These are phyloP conservation scores for Brachystomella parvula DNA, from an alignment of 1,140 invertebrate genomes.

Conservation along the genomic window DNA sequence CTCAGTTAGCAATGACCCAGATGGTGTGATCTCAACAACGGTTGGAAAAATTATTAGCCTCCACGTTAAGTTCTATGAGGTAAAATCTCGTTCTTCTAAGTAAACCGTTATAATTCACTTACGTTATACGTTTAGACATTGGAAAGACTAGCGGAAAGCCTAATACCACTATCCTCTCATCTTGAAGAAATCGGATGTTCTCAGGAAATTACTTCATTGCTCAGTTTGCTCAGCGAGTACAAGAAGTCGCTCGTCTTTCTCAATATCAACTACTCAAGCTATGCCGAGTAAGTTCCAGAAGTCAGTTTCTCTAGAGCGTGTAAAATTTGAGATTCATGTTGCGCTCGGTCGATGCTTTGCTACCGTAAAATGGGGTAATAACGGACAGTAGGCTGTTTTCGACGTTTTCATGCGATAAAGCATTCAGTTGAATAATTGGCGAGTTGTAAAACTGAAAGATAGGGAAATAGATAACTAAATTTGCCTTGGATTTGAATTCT, in stretches of 20 bases:
- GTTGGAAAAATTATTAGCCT: not conserved
- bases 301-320: not conserved
- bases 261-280: not conserved
- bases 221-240: not conserved
- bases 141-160: not conserved
- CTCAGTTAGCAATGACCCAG: not conserved
- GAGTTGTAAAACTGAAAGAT: too few species aligned
- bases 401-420: too few species aligned
- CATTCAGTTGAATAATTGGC: too few species aligned
- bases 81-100: too few species aligned
- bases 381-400: not conserved
- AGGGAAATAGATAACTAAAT: too few species aligned
- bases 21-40: not conserved
- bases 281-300: constrained; percentile 1
- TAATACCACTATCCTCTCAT: not conserved
- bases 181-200: not conserved
- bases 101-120: too few species aligned
- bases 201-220: not conserved
- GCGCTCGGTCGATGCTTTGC: not conserved
- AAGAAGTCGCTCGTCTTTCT: not conserved
- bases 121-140: not conserved
- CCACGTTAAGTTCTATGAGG: not conserved
- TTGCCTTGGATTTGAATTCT: too few species aligned
- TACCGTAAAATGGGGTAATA: not conserved
- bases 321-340: not conserved